Base-by-base conservation (phyloP, 2,113 vertebrate genomes). In the Pedionomus torquatus region DNA sequence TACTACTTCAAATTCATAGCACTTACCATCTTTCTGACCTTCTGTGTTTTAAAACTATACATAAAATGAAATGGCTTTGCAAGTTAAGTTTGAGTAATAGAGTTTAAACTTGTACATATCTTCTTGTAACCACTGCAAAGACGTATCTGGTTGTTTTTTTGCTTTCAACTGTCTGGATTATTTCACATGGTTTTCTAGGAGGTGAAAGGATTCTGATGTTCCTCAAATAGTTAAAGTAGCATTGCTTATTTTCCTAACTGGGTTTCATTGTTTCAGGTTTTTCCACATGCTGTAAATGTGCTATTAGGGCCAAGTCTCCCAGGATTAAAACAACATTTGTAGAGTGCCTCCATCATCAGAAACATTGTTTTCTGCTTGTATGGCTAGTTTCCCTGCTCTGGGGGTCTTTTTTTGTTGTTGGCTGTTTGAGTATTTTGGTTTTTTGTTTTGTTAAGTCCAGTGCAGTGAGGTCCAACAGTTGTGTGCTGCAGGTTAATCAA, bases 211-310 rank as follows among this genome's bases (percentile, higher is more conserved):
- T 95, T 78, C 58, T 66, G 14, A 24, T 54, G 58, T 74, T 83
- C 69, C 46, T 92, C 65, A 83, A 81, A 84, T 30, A 37, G 83
- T 95, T 96, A 85, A 87, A 95, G 83, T 57, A 72, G 20, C 41
- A 46, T 48, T 95, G 83, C 61, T 95, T 89, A 33, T 94, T 87
- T 95, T 94, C 64, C 78, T 80, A 85, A 75, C 89, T 77, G 52
- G 11, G n/a, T 91, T 84, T 94, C 87, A 35, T 95, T 92, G 96
- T 95, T 96, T 89, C 57, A 80, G 75, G 63, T 65, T 97, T 85
- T 89, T 58, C 49, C 61, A 83, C 69, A 31, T 26, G 77, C 77
- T 87, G 48, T 81, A 76, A 91, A 95, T 65, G 65, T 72, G 78
- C 74, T 75, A 1, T 80, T 92, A 71, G 43, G 86, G 35, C 83